Conservation (phyloP, 2,888 invertebrate genomes). For the Leptopilina myrica region DNA sequence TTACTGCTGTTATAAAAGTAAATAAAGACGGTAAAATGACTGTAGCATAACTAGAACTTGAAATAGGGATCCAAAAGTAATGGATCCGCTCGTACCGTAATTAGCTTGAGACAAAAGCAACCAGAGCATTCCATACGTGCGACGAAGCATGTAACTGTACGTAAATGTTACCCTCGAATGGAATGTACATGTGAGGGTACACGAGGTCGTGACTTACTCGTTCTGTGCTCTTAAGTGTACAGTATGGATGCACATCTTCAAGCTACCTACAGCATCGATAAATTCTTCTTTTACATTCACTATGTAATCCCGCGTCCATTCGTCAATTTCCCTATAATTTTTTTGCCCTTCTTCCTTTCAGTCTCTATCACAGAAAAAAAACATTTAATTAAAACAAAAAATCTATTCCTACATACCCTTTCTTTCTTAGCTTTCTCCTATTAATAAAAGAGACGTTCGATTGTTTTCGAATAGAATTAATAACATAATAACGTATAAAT, state of each 20-base stretch:
- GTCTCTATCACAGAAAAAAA: not conserved
- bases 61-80: not conserved
- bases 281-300: conserved; percentile 53
- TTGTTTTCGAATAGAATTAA: no score
- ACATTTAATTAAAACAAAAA: not conserved
- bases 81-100: conserved; percentile 30
- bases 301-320: conserved; percentile 3
- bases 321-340: conserved; percentile 26
- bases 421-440: no score
- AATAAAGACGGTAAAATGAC: not conserved
- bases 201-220: conserved; percentile 62
- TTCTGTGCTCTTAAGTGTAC: conserved; percentile 46
- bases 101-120: conserved; percentile 56
- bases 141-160: conserved; percentile 62
- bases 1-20: not conserved
- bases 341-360: not conserved
- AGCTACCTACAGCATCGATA: conserved; percentile 63
- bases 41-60: not conserved
- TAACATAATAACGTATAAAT: no score
- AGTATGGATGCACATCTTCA: conserved; percentile 49
- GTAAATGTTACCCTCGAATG: conserved; percentile 59
- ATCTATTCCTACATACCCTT: no score
- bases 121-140: conserved; percentile 57
- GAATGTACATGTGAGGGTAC: conserved; percentile 55
- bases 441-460: no score